These are phyloP conservation scores for Cyclopterus lumpus DNA, from an alignment of 2,797 vertebrate genomes.

Conservation along the genomic window DNA sequence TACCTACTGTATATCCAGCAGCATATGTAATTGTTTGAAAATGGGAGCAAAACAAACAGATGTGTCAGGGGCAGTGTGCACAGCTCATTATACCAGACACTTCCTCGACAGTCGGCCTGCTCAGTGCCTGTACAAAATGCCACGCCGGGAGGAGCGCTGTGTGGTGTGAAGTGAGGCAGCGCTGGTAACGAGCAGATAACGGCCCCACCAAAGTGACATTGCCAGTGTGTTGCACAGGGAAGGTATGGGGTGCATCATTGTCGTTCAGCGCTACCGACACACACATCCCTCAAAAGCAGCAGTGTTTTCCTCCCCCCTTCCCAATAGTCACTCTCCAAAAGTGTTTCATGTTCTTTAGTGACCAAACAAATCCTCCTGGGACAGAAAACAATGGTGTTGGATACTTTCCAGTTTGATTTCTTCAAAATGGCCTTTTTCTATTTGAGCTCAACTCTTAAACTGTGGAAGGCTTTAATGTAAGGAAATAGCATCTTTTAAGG, in stretches of 20 bases:
- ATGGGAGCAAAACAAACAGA: constrained; percentile 62
- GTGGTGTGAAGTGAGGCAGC: constrained; percentile 44
- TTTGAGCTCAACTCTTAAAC: constrained; percentile 52
- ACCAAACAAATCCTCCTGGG: constrained; percentile 72
- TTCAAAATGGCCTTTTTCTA: constrained; percentile 68
- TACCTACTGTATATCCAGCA: constrained; percentile 25
- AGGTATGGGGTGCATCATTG: constrained; percentile 36
- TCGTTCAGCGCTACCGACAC: constrained; percentile 45
- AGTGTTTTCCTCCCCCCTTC: constrained; percentile 12
- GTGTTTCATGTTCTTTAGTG: constrained; percentile 72
- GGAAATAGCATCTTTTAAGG: constrained; percentile 55
- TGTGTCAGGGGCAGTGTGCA: constrained; percentile 46
- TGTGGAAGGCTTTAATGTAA: constrained; percentile 40
- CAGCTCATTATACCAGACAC: constrained; percentile 61
- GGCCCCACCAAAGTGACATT: constrained; percentile 46
- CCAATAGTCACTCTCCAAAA: constrained; percentile 65
- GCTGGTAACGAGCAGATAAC: constrained; percentile 59
- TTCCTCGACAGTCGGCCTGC: constrained; percentile 9
- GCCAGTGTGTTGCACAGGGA: constrained; percentile 45
- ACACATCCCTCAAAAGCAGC: constrained; percentile 42
- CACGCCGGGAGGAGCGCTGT: constrained; percentile 51
- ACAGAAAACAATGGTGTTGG: constrained; percentile 58
- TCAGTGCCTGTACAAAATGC: constrained; percentile 34
- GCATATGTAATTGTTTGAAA: constrained; percentile 39
- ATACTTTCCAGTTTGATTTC: constrained; percentile 66